Evolutionary conservation across 2,888 invertebrate genomes (phyloP).

Genomic region (Eretmocerus hayati): DNA sequence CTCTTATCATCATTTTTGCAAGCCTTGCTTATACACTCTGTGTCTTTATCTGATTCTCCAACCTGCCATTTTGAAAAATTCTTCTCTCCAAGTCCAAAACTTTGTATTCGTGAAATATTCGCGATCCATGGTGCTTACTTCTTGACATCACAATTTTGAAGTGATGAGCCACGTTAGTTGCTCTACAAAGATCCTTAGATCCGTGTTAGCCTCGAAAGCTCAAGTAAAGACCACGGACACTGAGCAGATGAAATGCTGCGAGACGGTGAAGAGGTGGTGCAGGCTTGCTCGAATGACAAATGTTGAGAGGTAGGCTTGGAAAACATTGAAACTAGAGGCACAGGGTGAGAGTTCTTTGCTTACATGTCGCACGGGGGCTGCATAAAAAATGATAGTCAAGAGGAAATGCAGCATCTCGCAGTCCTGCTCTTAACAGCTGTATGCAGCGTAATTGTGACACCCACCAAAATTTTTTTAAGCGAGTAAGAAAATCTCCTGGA

Average conservation of each 20-base stretch:
- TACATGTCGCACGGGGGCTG: conserved; percentile 5
- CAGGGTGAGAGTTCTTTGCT: conserved; percentile 13
- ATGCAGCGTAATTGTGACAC: too few relatives aligned
- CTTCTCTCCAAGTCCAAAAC: neutral
- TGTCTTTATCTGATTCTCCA: too few relatives aligned
- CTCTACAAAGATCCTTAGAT: conserved; percentile 14
- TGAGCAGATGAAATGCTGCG: neutral
- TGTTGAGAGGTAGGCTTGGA: conserved; percentile 20
- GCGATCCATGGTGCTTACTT: conserved; percentile 12
- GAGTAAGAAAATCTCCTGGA: too few relatives aligned
- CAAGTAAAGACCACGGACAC: too few relatives aligned
- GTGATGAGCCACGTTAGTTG: conserved; percentile 13
- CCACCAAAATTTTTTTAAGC: too few relatives aligned
- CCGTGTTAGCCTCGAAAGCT: conserved; percentile 11
- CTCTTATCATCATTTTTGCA: too few relatives aligned
- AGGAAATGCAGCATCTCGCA: too few relatives aligned
- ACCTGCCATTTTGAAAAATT: too few relatives aligned
- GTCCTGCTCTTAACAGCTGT: too few relatives aligned
- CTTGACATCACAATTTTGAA: neutral
- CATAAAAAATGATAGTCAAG: too few relatives aligned
- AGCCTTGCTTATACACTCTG: too few relatives aligned
- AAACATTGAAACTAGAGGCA: conserved; percentile 18
- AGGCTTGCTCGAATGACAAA: conserved; percentile 19
- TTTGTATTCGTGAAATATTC: conserved; percentile 3
- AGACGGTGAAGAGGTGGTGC: conserved; percentile 13